Conservation (phyloP, 2,888 invertebrate genomes). For the Subacronicta megacephala region DNA sequence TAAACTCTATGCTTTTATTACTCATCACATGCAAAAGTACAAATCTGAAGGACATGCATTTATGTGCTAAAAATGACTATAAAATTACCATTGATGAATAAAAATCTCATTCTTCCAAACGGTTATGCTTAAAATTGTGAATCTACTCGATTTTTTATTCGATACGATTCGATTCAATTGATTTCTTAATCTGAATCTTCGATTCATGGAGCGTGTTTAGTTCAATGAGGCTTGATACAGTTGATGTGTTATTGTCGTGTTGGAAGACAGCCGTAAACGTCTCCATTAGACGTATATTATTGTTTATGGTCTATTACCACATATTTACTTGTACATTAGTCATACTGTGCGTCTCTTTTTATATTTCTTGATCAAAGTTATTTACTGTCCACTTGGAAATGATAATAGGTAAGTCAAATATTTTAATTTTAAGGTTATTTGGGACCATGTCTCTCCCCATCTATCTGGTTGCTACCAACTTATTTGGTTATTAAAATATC, state of each 20-base stretch:
- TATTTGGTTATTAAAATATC: no score
- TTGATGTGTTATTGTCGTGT: conserved; percentile 85
- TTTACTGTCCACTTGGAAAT: conserved; percentile 37
- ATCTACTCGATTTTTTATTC: conserved; percentile 65
- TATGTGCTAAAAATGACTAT: conserved; percentile 60
- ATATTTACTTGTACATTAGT: conserved; percentile 72
- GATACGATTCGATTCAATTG: conserved; percentile 68
- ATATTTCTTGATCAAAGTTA: conserved; percentile 36
- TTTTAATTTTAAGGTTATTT: neutral
- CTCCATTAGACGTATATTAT: conserved; percentile 81
- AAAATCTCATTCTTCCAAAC: conserved; percentile 61
- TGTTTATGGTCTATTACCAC: conserved; percentile 79
- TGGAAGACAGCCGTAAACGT: conserved; percentile 82
- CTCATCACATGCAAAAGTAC: conserved; percentile 50
- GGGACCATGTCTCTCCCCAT: no score
- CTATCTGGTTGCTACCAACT: no score
- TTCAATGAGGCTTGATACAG: conserved; percentile 85
- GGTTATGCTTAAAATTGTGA: conserved; percentile 58
- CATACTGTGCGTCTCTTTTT: conserved; percentile 61
- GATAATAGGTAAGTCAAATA: conserved; percentile 28
- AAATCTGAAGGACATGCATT: conserved; percentile 55
- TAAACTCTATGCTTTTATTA: conserved; percentile 67
- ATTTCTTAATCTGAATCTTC: conserved; percentile 75
- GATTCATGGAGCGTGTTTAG: conserved; percentile 80
- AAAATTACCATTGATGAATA: conserved; percentile 74